Conservation (phyloP, 2,797 vertebrate species). For the Loris lydekkerianus region DNA sequence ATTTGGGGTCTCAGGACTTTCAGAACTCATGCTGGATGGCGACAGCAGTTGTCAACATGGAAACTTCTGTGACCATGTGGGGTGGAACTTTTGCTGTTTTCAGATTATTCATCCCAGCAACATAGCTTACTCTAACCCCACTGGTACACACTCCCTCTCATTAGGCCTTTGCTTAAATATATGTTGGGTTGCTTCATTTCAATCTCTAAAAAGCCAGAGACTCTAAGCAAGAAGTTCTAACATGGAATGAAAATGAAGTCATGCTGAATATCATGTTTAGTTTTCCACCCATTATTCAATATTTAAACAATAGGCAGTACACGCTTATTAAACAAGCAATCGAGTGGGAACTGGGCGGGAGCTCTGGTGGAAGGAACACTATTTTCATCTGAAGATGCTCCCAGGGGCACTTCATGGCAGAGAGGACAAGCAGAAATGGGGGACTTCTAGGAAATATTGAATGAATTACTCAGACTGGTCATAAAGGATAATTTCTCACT, state of each 20-base stretch:
- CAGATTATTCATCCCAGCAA: not conserved
- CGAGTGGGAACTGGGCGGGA: not conserved
- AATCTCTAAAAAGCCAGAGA: not conserved
- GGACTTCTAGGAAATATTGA: not conserved
- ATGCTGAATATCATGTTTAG: not conserved
- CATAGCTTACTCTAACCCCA: accelerated
- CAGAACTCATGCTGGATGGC: not conserved
- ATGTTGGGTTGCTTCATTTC: not conserved
- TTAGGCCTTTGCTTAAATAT: not conserved
- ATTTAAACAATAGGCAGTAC: not conserved
- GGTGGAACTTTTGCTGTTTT: not conserved
- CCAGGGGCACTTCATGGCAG: accelerated
- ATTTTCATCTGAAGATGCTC: not conserved
- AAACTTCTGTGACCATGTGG: accelerated
- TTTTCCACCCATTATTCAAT: not conserved
- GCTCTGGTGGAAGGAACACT: not conserved
- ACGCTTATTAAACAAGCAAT: not conserved
- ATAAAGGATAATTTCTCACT: not conserved
- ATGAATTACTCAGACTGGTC: not conserved
- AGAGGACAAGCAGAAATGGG: not conserved
- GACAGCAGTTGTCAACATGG: not conserved
- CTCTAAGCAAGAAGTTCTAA: not conserved
- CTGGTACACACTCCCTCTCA: accelerated
- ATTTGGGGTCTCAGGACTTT: not conserved
- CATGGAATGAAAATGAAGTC: not conserved